Evolutionary conservation across 2,888 invertebrate genomes (phyloP).

Genomic region (Cataglyphis albicans): DNA sequence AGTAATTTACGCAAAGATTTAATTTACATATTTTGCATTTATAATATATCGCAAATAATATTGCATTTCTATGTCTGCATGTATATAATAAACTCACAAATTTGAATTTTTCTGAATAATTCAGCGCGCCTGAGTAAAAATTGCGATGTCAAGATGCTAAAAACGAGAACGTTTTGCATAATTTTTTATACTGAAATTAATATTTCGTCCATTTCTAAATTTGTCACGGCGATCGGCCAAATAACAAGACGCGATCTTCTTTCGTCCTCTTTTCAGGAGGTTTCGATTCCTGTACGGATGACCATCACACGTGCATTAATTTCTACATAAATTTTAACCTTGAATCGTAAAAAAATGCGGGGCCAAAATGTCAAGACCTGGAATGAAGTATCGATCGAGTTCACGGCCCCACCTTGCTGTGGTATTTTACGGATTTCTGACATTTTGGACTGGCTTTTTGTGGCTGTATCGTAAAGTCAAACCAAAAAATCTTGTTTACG

Average conservation of each 20-base stretch:
- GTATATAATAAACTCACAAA: background rate
- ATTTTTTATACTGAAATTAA: constrained; percentile 1
- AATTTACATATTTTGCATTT: background rate
- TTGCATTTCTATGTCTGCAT: background rate
- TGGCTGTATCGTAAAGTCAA: constrained; percentile 12
- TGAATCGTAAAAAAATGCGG: constrained; percentile 61
- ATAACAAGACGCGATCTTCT: background rate
- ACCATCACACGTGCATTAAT: background rate
- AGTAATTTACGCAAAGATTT: background rate
- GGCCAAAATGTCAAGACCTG: constrained; percentile 57
- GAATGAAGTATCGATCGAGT: constrained; percentile 35
- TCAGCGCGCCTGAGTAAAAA: background rate
- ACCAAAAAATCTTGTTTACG: constrained; percentile 16
- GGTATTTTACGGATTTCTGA: constrained; percentile 44
- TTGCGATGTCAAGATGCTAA: background rate
- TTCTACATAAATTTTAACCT: constrained; percentile 52
- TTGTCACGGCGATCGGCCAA: background rate
- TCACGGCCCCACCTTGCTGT: constrained; percentile 12
- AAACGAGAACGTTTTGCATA: background rate
- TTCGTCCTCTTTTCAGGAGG: background rate
- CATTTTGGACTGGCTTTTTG: constrained; percentile 24
- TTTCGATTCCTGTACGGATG: background rate
- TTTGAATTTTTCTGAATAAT: constrained; percentile 6
- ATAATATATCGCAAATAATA: background rate
- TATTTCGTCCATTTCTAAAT: constrained; percentile 12